Conservation (phyloP, 2,113 vertebrate species). For the Ailurus styani region DNA sequence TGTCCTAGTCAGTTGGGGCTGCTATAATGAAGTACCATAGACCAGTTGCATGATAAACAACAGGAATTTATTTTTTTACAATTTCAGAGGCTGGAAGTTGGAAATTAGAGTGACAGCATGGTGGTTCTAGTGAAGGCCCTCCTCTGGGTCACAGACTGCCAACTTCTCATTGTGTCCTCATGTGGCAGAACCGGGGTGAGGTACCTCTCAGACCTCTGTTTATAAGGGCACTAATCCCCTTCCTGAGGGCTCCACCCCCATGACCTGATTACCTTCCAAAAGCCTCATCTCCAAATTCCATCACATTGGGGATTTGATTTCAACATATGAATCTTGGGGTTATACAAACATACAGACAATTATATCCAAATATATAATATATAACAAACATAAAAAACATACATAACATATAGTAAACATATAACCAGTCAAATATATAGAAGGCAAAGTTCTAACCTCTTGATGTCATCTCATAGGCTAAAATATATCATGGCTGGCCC, state of each 20-base stretch:
- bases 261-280: not conserved
- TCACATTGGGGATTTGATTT: not conserved
- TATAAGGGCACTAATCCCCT: not conserved
- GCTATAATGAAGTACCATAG: not conserved
- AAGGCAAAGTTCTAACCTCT: not conserved
- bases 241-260: not conserved
- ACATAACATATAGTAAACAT: not conserved
- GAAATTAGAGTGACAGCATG: not conserved
- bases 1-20: not conserved
- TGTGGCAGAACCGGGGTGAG: not conserved
- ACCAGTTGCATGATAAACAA: not conserved
- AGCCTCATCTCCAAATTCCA: not conserved
- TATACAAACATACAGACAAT: not conserved
- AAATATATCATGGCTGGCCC: not conserved
- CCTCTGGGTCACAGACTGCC: not conserved
- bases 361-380: not conserved
- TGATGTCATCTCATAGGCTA: not conserved
- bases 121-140: not conserved
- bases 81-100: not conserved
- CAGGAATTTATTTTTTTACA: not conserved
- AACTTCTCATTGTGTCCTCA: not conserved
- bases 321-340: not conserved
- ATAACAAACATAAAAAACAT: not conserved
- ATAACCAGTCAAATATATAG: not conserved
- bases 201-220: not conserved